Base-by-base conservation (phyloP, 1,140 invertebrate genomes). In the Sarcophaga peregrina region DNA sequence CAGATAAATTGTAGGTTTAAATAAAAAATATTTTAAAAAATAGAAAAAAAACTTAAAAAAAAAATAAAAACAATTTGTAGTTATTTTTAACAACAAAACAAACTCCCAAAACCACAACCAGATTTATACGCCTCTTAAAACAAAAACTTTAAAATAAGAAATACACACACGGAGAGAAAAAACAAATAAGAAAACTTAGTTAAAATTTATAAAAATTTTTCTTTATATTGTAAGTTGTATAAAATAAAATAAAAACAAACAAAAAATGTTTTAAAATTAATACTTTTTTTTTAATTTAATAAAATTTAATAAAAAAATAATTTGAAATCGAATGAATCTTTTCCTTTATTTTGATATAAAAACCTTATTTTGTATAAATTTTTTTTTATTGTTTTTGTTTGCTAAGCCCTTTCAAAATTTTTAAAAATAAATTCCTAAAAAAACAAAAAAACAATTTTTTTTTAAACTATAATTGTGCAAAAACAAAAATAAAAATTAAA, bases 311-410 rank as follows among this genome's bases (percentile, higher is more conserved):
- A 17, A 17, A 62, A 17, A 76, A 50, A 76, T 50, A 76, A 76
- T 11, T n/a, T n/a, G n/a, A 45, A 74, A 45, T 37, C n/a, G n/a
- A 45, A 4, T 78, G 6, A 10, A n/a, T 48, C n/a, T 46, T 74
- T 74, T 47, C 74, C 11, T 76, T 78, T 78, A 78, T 78, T 78
- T 25, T 78, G 47, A 78, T 78, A 47, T 78, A 78, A 78, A n/a
- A n/a, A n/a, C 50, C 48, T 78, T 78, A 8, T 78, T 48, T 46
- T 50, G 17, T 78, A 78, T 78, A 78, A 20, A 20, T 78, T 17
- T 20, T 78, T n/a, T 78, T 78, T 78, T 78, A 52, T 78, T 68
- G 1, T 5, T 13, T 58, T 15, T 58, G n/a, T 6, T 15, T 78
- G 75, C 50, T 50, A 7, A 78, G 20, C 48, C 45, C 17, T 78